These are phyloP conservation scores for Porites divaricata DNA, from an alignment of 92 coral and sea anemone species.

Conservation along the genomic window DNA sequence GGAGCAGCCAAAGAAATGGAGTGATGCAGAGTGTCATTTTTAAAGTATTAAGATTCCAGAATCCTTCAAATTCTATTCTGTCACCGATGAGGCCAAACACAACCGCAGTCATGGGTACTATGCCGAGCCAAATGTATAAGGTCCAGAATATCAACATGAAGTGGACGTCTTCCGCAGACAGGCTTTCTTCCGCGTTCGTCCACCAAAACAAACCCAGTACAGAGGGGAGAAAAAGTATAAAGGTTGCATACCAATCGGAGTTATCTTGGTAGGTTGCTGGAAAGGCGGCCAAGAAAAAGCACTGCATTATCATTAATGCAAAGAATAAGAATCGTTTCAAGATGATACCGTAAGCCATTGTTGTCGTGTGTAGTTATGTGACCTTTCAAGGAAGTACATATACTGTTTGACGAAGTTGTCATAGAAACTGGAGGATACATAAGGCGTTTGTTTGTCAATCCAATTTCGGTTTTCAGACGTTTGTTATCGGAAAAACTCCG, in stretches of 20 bases:
- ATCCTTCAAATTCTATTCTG: constrained; percentile 1
- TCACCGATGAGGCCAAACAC: constrained; percentile 13
- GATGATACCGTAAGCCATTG: not conserved
- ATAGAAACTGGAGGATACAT: too few relatives aligned
- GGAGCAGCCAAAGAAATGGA: constrained; percentile 1
- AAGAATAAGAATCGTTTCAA: constrained; percentile 19
- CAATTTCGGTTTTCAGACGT: too few relatives aligned
- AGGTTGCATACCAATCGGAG: constrained; percentile 6
- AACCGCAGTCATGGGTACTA: constrained; percentile 17
- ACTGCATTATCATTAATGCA: constrained; percentile 8
- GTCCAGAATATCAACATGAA: not conserved
- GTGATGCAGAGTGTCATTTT: constrained; percentile 19
- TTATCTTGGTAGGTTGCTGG: constrained; percentile 2
- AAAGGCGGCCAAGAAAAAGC: constrained; percentile 26
- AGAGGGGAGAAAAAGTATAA: constrained; percentile 8
- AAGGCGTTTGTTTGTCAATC: too few relatives aligned
- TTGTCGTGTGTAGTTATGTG: too few relatives aligned
- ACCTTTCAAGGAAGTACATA: too few relatives aligned
- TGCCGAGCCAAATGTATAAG: constrained; percentile 21
- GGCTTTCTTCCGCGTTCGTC: not conserved
- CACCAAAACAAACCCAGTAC: constrained; percentile 2
- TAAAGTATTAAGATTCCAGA: constrained; percentile 37
- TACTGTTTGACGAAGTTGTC: too few relatives aligned
- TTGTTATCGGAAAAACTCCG: too few relatives aligned
- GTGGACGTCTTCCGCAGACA: not conserved